Evolutionary conservation across 1,140 invertebrate genomes (phyloP).

Genomic region (Lycorma delicatula): DNA sequence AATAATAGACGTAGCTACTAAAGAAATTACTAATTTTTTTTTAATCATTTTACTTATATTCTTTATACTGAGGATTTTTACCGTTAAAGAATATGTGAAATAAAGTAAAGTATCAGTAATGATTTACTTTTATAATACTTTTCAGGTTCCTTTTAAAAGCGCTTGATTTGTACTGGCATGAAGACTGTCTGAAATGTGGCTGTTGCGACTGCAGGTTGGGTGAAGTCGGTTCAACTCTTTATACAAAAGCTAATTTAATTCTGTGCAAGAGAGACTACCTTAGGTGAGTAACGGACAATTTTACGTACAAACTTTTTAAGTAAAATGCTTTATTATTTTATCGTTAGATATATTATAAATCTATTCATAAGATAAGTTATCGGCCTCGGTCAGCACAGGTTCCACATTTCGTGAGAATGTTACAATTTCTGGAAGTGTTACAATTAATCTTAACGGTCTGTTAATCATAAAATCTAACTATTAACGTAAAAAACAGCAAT

Average conservation of each 20-base stretch:
- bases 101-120: neutral
- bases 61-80: neutral
- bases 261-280: conserved; percentile 90
- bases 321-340: too few relatives aligned
- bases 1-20: neutral
- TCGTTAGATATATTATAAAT: too few relatives aligned
- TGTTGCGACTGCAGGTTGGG: conserved; percentile 87
- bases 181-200: conserved; percentile 88
- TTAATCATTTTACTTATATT: neutral
- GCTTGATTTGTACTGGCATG: conserved; percentile 86
- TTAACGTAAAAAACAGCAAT: too few relatives aligned
- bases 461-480: too few relatives aligned
- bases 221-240: conserved; percentile 85
- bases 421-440: too few relatives aligned
- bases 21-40: neutral
- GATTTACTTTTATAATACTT: neutral
- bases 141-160: conserved; percentile 62
- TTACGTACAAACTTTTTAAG: too few relatives aligned
- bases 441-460: too few relatives aligned
- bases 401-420: too few relatives aligned
- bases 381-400: too few relatives aligned
- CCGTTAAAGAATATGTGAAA: neutral
- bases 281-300: conserved; percentile 58
- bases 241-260: conserved; percentile 86
- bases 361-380: too few relatives aligned